Evolutionary conservation across 2,888 invertebrate genomes (phyloP).

Genomic region (Spilarctia lutea): DNA sequence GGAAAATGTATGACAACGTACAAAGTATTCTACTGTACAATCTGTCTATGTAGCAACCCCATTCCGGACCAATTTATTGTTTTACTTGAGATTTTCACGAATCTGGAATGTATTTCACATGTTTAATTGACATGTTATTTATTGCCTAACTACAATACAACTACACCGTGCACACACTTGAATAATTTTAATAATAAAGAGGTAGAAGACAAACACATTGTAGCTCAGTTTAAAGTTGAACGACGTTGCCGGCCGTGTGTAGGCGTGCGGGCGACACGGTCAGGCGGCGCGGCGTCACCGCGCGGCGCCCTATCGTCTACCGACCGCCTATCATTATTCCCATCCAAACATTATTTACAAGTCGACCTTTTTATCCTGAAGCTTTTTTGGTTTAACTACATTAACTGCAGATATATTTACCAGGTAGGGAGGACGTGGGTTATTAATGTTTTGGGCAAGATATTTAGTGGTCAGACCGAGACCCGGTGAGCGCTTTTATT

Average conservation of each 20-base stretch:
- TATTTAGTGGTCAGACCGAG: slow-evolving; percentile 33
- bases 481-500: slow-evolving; percentile 34
- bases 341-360: slow-evolving; percentile 64
- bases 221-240: slow-evolving; percentile 42
- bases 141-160: background rate
- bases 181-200: background rate
- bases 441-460: slow-evolving; percentile 36
- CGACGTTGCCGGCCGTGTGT: slow-evolving; percentile 43
- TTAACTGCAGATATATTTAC: slow-evolving; percentile 39
- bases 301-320: slow-evolving; percentile 84
- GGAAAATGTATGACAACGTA: slow-evolving; percentile 49
- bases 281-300: slow-evolving; percentile 76
- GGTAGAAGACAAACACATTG: background rate
- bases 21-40: too few species aligned
- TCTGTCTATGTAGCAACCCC: background rate
- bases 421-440: slow-evolving; percentile 37
- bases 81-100: background rate
- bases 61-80: background rate
- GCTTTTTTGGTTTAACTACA: slow-evolving; percentile 41
- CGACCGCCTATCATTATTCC: slow-evolving; percentile 75
- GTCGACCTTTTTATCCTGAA: slow-evolving; percentile 52
- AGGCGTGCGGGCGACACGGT: slow-evolving; percentile 53
- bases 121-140: background rate
- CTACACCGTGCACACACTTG: background rate
- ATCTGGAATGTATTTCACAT: background rate